phyloP scores from a whole-genome alignment of 2,888 invertebrate species.

The Eilema caniola region DNA sequence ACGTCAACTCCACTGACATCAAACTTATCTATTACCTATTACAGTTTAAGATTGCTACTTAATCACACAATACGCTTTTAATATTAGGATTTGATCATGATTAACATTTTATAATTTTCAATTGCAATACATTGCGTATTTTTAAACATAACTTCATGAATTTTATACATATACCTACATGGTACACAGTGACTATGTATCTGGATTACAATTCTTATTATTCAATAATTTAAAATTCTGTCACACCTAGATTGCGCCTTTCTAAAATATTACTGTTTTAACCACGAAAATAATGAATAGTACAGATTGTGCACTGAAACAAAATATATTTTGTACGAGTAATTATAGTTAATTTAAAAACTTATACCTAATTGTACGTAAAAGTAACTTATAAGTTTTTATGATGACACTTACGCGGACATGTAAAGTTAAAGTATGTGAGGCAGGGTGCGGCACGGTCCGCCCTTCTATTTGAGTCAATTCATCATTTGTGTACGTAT shows the following conservation, averaged over 20 bases:
- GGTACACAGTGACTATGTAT: constrained; percentile 37
- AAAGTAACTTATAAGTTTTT: constrained; percentile 72
- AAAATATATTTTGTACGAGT: constrained; percentile 76
- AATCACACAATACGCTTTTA: constrained; percentile 72
- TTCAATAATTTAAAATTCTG: constrained; percentile 49
- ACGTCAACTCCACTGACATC: constrained; percentile 40
- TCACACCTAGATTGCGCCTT: constrained; percentile 53
- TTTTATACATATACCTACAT: constrained; percentile 50
- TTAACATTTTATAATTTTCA: constrained; percentile 40
- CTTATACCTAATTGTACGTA: constrained; percentile 68
- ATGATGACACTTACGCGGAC: constrained; percentile 68
- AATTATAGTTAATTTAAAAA: constrained; percentile 76
- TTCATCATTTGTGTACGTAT: constrained; percentile 71
- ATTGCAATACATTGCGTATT: constrained; percentile 47
- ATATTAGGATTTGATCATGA: constrained; percentile 67
- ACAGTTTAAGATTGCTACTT: constrained; percentile 59
- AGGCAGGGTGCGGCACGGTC: constrained; percentile 53
- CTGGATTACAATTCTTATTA: constrained; percentile 24
- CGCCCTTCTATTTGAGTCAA: constrained; percentile 75
- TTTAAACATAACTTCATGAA: constrained; percentile 40
- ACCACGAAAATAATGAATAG: constrained; percentile 48
- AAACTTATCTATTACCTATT: constrained; percentile 35
- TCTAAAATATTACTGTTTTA: constrained; percentile 52
- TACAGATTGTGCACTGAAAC: constrained; percentile 70
- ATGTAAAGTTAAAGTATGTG: constrained; percentile 43